phyloP scores from a whole-genome alignment of 2,888 invertebrate species.

The Melanostoma mellinum region DNA sequence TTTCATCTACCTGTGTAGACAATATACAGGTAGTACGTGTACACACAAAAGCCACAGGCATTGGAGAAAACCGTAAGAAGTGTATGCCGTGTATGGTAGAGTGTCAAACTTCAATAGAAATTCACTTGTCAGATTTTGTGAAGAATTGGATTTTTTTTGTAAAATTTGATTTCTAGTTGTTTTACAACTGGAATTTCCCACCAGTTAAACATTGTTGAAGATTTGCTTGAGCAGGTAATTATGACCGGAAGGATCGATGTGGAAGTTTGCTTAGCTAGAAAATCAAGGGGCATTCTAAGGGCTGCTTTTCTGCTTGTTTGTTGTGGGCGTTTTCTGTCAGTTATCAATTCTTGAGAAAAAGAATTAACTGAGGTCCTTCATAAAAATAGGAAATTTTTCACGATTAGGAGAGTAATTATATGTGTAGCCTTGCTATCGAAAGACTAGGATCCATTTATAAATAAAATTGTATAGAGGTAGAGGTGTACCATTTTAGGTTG shows the following conservation, averaged over 20 bases:
- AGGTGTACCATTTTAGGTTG: too few species aligned
- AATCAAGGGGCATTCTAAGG: too few species aligned
- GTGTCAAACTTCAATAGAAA: constrained; percentile 49
- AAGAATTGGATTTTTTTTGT: not conserved
- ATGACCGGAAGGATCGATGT: constrained; percentile 17
- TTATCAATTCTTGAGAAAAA: too few species aligned
- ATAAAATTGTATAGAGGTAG: too few species aligned
- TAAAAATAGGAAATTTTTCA: too few species aligned
- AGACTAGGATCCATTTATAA: too few species aligned
- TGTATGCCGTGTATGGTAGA: constrained; percentile 38
- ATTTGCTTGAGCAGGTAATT: not conserved
- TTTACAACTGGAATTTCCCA: constrained; percentile 15
- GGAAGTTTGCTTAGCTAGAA: too few species aligned
- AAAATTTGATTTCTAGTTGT: not conserved
- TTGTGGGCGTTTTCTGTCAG: too few species aligned
- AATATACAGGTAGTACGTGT: constrained; percentile 47
- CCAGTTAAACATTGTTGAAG: not conserved
- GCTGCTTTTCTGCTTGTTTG: too few species aligned
- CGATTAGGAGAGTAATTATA: too few species aligned
- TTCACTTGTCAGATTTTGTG: constrained; percentile 65
- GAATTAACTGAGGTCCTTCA: too few species aligned
- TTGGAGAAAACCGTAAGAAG: constrained; percentile 65
- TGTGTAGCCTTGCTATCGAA: too few species aligned
- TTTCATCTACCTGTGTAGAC: constrained; percentile 65
- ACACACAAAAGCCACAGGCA: constrained; percentile 53